These are phyloP conservation scores for Archivesica marissinica DNA, from an alignment of 1,140 invertebrate species.

Conservation along the genomic window DNA sequence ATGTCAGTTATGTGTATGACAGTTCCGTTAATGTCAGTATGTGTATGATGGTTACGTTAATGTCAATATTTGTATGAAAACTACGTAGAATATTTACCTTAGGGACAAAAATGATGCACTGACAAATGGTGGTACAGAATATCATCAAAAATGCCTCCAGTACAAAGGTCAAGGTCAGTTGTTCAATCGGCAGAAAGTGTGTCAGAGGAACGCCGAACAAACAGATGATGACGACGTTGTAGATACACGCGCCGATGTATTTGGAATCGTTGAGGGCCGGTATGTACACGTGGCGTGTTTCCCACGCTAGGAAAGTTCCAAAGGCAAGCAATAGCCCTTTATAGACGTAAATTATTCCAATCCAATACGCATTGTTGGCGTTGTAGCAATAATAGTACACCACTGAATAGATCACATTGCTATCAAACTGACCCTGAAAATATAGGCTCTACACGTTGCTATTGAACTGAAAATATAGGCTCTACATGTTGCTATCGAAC, in stretches of 20 bases:
- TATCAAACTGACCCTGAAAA: conserved; percentile 34
- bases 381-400: conserved; percentile 38
- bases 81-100: no score
- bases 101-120: conserved; percentile 69
- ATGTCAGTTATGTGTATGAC: no score
- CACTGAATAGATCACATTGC: conserved; percentile 6
- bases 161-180: conserved; percentile 61
- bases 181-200: conserved; percentile 87
- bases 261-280: conserved; percentile 73
- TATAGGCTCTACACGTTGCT: not conserved
- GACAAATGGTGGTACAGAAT: conserved; percentile 65
- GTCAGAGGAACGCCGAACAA: conserved; percentile 96
- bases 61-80: no score
- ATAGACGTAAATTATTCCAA: conserved; percentile 55
- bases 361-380: conserved; percentile 53
- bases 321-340: conserved; percentile 71
- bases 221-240: conserved; percentile 99
- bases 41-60: no score
- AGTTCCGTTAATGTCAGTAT: no score
- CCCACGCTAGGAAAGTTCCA: conserved; percentile 72
- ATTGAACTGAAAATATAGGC: no score
- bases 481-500: no score
- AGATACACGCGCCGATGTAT: conserved; percentile 91
- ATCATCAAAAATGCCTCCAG: conserved; percentile 58
- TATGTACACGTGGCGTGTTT: conserved; percentile 70